Conservation (phyloP, 2,888 invertebrate species). For the Dicyrtomina minuta region DNA sequence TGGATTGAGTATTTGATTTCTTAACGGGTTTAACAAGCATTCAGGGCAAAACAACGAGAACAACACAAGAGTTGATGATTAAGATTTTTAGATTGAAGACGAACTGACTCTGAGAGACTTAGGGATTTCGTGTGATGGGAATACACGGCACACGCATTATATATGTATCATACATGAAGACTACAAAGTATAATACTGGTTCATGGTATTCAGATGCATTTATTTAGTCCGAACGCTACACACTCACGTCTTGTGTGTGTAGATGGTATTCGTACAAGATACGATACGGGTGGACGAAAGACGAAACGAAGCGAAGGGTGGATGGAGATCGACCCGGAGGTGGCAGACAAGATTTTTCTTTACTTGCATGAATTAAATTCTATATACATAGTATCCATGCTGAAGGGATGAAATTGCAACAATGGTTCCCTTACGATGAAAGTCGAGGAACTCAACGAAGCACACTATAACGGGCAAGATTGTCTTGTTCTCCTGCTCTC, state of each 20-base stretch:
- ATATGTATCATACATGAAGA: too few species aligned
- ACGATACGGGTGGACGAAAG: neutral
- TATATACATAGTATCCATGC: slow-evolving; percentile 1
- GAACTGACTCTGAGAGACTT: neutral
- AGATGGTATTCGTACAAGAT: neutral
- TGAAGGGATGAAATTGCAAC: slow-evolving; percentile 23
- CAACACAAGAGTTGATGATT: slow-evolving; percentile 5
- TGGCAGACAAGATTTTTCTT: slow-evolving; percentile 11
- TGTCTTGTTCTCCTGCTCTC: neutral
- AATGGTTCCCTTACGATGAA: slow-evolving; percentile 21
- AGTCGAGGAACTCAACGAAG: neutral
- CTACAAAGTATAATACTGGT: too few species aligned
- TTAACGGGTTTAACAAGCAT: slow-evolving; percentile 18
- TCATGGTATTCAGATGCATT: too few species aligned
- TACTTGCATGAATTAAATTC: slow-evolving; percentile 23
- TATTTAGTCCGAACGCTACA: too few species aligned
- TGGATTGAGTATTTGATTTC: slow-evolving; percentile 10
- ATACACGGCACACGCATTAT: too few species aligned
- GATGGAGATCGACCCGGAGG: slow-evolving; percentile 21
- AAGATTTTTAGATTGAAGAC: slow-evolving; percentile 1
- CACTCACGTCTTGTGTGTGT: neutral
- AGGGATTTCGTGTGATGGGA: neutral
- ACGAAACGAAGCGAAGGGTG: slow-evolving; percentile 9
- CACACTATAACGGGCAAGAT: too few species aligned
- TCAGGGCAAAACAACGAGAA: slow-evolving; percentile 8